Conservation (phyloP, 2,113 vertebrate species). For the Pimephales promelas region DNA sequence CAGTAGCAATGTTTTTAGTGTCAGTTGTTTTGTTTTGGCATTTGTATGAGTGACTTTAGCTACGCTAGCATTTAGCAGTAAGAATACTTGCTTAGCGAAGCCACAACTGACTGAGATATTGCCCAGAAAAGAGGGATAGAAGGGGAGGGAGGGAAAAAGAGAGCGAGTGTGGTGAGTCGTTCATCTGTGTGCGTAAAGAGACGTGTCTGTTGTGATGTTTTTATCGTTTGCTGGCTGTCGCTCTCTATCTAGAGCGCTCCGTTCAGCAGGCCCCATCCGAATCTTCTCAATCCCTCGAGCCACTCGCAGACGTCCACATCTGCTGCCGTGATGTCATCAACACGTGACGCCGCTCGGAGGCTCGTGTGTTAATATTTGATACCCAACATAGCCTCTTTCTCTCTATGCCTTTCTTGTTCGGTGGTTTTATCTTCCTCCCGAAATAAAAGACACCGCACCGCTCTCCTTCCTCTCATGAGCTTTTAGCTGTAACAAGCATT, state of each 20-base stretch:
- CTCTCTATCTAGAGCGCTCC: background rate
- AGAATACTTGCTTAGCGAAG: background rate
- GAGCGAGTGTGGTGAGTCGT: background rate
- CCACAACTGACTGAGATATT: background rate
- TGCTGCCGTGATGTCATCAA: conserved; percentile 59
- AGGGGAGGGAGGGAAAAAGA: background rate
- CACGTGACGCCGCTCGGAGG: conserved; percentile 42
- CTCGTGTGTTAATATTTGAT: conserved; percentile 68
- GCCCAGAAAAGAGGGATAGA: background rate
- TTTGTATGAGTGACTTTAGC: background rate
- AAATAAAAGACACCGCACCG: background rate
- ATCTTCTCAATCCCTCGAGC: conserved; percentile 42
- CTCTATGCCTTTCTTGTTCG: background rate
- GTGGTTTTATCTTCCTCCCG: background rate
- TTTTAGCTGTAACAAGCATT: background rate
- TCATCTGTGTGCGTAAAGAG: background rate
- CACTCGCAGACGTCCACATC: conserved; percentile 44
- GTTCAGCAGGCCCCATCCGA: conserved; percentile 28
- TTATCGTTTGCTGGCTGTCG: conserved; percentile 62
- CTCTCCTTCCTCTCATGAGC: background rate
- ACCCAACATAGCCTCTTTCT: conserved; percentile 47
- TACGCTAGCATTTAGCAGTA: background rate
- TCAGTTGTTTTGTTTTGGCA: background rate
- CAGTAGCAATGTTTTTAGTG: background rate
- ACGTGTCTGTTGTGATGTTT: conserved; percentile 67